phyloP scores from a whole-genome alignment of 2,888 invertebrate species.

The Ormia ochracea region DNA sequence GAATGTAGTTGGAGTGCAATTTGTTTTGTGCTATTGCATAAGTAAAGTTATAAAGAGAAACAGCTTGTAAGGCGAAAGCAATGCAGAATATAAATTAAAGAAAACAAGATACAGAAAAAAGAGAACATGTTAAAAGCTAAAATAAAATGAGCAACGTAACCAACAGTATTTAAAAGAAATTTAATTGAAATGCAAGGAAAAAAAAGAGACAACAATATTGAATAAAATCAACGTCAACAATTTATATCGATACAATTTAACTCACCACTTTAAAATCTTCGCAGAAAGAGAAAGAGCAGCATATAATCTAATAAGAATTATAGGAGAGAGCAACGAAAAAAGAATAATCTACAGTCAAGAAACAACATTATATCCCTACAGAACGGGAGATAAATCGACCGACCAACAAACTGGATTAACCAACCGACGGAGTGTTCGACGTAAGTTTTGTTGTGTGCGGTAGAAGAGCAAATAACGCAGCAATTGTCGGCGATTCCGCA shows the following conservation, averaged over 20 bases:
- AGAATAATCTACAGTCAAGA: constrained; percentile 32
- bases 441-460: constrained; percentile 48
- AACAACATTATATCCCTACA: constrained; percentile 33
- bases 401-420: constrained; percentile 1
- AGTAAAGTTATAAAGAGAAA: not conserved
- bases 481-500: constrained; percentile 71
- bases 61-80: constrained; percentile 9
- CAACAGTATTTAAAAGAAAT: constrained; percentile 52
- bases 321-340: constrained; percentile 1
- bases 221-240: constrained; percentile 49
- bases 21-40: not conserved
- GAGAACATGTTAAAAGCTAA: constrained; percentile 28
- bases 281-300: constrained; percentile 37
- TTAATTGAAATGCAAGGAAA: constrained; percentile 9
- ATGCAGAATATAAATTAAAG: constrained; percentile 23
- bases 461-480: constrained; percentile 60
- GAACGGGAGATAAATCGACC: constrained; percentile 40
- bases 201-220: constrained; percentile 39
- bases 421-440: constrained; percentile 34
- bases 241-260: not conserved
- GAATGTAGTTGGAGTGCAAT: not conserved
- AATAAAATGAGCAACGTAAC: constrained; percentile 61
- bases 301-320: constrained; percentile 3
- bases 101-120: constrained; percentile 7
- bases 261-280: constrained; percentile 30